phyloP scores from a whole-genome alignment of 2,888 invertebrate genomes.

The Lacanobia oleracea region DNA sequence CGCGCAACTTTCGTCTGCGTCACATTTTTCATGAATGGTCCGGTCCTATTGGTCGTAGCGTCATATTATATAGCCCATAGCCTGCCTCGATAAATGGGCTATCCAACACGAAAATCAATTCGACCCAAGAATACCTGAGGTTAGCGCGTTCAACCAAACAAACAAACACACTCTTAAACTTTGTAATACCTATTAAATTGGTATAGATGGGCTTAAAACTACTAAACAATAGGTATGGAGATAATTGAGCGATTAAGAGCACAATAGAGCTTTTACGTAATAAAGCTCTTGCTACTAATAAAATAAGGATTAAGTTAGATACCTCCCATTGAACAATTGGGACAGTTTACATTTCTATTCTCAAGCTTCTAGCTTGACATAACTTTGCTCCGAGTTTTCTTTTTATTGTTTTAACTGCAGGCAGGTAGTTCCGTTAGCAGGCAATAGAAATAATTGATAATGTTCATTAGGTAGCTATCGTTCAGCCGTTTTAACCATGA shows the following conservation, averaged over 20 bases:
- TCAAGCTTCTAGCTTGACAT: not conserved
- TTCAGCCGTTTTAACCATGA: slow-evolving; percentile 6
- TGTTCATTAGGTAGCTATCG: slow-evolving; percentile 28
- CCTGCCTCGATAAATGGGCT: too few relatives aligned
- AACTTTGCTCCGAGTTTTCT: not conserved
- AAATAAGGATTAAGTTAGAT: not conserved
- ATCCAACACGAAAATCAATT: too few relatives aligned
- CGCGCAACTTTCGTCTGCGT: too few relatives aligned
- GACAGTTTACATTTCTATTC: not conserved
- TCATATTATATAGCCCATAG: too few relatives aligned
- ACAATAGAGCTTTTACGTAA: not conserved
- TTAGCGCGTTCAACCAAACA: too few relatives aligned
- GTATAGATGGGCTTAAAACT: too few relatives aligned
- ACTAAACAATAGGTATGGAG: too few relatives aligned
- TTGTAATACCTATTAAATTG: too few relatives aligned
- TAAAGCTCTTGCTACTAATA: not conserved
- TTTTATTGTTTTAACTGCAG: not conserved
- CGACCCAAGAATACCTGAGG: too few relatives aligned
- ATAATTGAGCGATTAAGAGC: not conserved
- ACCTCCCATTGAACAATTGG: not conserved
- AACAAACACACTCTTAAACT: too few relatives aligned
- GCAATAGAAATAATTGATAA: slow-evolving; percentile 19
- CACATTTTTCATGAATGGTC: too few relatives aligned
- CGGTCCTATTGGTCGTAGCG: too few relatives aligned
- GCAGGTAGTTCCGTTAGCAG: not conserved